These are phyloP conservation scores for Pseudorectes ferrugineus DNA, from an alignment of 2,113 vertebrate species.

Conservation along the genomic window DNA sequence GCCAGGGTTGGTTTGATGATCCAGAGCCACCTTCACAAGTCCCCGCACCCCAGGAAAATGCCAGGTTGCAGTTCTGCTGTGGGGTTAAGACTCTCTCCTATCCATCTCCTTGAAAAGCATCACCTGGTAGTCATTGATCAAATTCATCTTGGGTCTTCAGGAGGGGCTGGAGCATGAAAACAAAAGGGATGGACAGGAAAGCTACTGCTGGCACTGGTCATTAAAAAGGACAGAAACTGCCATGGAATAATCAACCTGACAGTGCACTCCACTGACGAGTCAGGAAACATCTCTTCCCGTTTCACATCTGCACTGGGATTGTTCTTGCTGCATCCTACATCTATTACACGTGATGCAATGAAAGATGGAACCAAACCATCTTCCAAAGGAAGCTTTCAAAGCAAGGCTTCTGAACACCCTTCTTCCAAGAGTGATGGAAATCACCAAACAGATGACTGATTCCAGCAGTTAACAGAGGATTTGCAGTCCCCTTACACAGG, in stretches of 20 bases:
- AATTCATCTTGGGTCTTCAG: not conserved
- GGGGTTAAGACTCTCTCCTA: not conserved
- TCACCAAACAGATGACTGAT: rapidly evolving
- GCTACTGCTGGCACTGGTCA: not conserved
- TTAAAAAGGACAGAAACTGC: not conserved
- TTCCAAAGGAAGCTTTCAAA: not conserved
- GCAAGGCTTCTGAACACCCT: not conserved
- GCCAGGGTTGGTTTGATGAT: not conserved
- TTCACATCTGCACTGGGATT: not conserved
- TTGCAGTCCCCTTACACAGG: rapidly evolving
- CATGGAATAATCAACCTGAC: not conserved
- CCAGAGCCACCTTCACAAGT: not conserved
- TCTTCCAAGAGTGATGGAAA: not conserved
- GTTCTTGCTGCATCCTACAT: not conserved
- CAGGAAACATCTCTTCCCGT: not conserved
- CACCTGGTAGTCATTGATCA: not conserved
- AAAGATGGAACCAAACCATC: not conserved
- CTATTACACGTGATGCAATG: rapidly evolving
- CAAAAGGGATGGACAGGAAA: not conserved
- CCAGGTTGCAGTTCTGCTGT: not conserved
- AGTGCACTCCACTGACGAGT: not conserved
- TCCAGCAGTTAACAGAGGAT: not conserved
- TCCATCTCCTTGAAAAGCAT: not conserved
- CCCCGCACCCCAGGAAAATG: not conserved
- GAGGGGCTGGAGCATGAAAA: not conserved